Evolutionary conservation across 2,888 invertebrate species (phyloP), one percentile per base, ranked within the genome.

Genomic region (Spisula solida): DNA sequence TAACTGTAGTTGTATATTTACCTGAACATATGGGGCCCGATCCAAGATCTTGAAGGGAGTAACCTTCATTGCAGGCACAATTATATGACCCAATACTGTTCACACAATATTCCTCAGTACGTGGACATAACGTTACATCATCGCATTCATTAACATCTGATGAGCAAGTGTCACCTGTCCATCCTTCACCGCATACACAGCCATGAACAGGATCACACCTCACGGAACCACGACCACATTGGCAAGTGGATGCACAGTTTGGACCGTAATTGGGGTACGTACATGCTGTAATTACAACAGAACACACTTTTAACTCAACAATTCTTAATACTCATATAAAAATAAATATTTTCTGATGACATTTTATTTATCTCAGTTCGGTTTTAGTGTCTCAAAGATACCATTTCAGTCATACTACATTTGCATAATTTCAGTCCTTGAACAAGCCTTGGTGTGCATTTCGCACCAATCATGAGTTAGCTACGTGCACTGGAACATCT

Each of bases 31-130:
- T 18, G 12, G 34, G 14, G 31, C 75, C 75, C 5, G 31, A 29
- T 1, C 34, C 75, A 34, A 66, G 60, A 60, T 88, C 31, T 51
- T 66, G 47, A 81, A 81, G 0, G 8, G 79, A 78, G 82, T 90
- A 93, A 0, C 93, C 93, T 12, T n/a, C 55, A 12, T 82, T 51
- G 82, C 93, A 93, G 0, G 34, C 25, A 41, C 93, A 93, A 0
- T 84, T 31, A 79, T 85, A 92, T 0, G 93, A 92, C 0, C 93
- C 93, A 25, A 66, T 18, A 0, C 81, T 84, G 81, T 93, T 93
- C 12, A 78, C 86, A 86, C 94, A 95, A 34, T 66, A 34, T 56
- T 90, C 86, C 41, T 87, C 41, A 14, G 31, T 82, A 41, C 90
- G 88, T 1, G 75, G 82, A 81, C 92, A 93, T 14, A 82, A 82